Evolutionary conservation across 2,113 vertebrate genomes (phyloP).

Genomic region (Bufo gargarizans): DNA sequence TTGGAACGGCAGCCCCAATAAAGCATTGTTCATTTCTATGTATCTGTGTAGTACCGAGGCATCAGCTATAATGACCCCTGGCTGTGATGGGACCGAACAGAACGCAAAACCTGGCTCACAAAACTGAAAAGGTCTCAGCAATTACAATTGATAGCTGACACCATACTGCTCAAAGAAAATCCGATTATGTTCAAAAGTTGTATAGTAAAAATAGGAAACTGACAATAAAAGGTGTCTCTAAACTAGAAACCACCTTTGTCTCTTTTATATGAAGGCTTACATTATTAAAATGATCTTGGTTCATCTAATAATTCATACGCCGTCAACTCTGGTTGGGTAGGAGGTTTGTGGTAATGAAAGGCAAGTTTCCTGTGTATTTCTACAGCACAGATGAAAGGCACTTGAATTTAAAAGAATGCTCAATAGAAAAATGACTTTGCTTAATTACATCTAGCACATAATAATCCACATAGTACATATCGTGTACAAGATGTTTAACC

Average conservation of each 20-base stretch:
- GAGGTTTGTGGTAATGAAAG: neutral
- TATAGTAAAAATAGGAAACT: neutral
- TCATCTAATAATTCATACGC: neutral
- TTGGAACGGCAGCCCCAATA: neutral
- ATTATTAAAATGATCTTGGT: neutral
- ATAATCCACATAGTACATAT: neutral
- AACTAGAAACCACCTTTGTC: neutral
- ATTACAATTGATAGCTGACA: slow-evolving; percentile 25
- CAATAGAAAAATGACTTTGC: neutral
- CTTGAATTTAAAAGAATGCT: neutral
- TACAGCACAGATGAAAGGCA: neutral
- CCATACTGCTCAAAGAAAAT: neutral
- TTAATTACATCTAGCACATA: neutral
- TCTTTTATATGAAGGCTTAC: neutral
- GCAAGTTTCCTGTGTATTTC: neutral
- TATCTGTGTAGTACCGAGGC: slow-evolving; percentile 8
- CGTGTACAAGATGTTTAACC: neutral
- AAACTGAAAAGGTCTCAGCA: slow-evolving; percentile 7
- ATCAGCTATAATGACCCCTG: neutral
- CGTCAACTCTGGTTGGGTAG: neutral
- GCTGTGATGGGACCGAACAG: slow-evolving; percentile 12
- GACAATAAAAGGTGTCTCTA: neutral
- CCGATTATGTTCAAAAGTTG: neutral
- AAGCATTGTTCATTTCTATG: neutral
- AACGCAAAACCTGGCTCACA: neutral